Base-by-base conservation (phyloP, 2,888 invertebrate species). In the Phrixothrix hirtus region DNA sequence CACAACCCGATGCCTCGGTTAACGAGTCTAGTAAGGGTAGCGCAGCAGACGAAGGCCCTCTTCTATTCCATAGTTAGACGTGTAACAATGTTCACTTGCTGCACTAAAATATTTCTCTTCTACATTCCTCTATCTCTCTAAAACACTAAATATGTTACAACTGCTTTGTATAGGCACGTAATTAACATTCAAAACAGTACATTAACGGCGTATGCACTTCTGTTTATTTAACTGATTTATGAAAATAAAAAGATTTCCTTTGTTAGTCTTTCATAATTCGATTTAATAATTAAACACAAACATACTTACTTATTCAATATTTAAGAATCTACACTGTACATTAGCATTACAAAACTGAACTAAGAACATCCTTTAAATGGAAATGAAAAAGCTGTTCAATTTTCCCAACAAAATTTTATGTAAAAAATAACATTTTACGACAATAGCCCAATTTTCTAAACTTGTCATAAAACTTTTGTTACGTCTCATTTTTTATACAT, bases 1-100 rank as follows among this genome's bases (percentile, higher is more conserved):
- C 62, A 64, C 65, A 65, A 66, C 62, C 60, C 64, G 62, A 60
- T 66, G 64, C 66, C 62, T 60, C 61, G 62, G 58, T 60, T 68
- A 68, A 69, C 66, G 65, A 66, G 64, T 53, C 43, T 47, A 51
- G 51, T 41, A 50, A 55, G 53, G 46, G 53, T 47, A 53, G 29
- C n/a, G n/a, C 48, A 47, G 34, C 32, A 25, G 30, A 45, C 41
- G 37, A 42, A 25, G 36, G 27, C 26, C 17, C 31, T 44, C 37
- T 51, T 51, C 39, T 16, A 35, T 39, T 51, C 44, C 26, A 36
- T 27, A 30, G 38, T 45, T 39, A 51, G 51, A 45, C 51, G 38
- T 45, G 25, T 45, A 45, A 45, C 51, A 35, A 52, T 46, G 52
- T 35, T 52, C 46, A 27, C 41, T 52, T 37, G 25, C 30, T 35